A percentile compares a stretch with the other conserved stretches of the same genome.
phyloP scores from a whole-genome alignment of 2,797 vertebrate species.

The Varecia variegata region DNA sequence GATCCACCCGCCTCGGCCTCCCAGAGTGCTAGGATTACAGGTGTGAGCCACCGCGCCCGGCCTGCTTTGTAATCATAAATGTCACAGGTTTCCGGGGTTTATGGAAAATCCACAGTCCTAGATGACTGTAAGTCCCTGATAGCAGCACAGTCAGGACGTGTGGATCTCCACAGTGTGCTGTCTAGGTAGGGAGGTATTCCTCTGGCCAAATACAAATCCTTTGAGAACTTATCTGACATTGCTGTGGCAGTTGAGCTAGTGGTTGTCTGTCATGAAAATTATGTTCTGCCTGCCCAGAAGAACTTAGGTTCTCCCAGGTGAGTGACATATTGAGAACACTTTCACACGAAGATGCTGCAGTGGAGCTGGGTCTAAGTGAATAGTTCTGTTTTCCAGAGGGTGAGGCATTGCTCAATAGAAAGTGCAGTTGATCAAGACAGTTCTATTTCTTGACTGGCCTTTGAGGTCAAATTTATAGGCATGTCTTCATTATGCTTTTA shows the following conservation, averaged over 20 bases:
- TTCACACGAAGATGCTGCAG: background rate
- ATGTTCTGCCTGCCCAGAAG: background rate
- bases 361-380: background rate
- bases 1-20: no score
- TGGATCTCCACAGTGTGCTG: background rate
- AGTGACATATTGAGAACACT: background rate
- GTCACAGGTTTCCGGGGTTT: constrained; percentile 17
- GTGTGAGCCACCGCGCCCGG: no score
- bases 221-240: background rate
- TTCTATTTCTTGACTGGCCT: constrained; percentile 21
- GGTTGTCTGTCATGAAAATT: background rate
- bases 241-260: background rate
- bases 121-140: background rate
- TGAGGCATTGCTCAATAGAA: background rate
- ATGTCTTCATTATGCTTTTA: constrained; percentile 16
- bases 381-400: background rate
- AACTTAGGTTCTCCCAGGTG: background rate
- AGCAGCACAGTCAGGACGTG: background rate
- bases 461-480: constrained; percentile 29
- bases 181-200: background rate
- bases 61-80: constrained; percentile 53
- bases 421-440: background rate
- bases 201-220: background rate
- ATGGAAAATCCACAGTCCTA: background rate
- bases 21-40: no score